A percentile compares a stretch with the other conserved stretches of the same genome.
phyloP scores from a whole-genome alignment of 2,113 vertebrate genomes.

The Mustela lutreola region DNA sequence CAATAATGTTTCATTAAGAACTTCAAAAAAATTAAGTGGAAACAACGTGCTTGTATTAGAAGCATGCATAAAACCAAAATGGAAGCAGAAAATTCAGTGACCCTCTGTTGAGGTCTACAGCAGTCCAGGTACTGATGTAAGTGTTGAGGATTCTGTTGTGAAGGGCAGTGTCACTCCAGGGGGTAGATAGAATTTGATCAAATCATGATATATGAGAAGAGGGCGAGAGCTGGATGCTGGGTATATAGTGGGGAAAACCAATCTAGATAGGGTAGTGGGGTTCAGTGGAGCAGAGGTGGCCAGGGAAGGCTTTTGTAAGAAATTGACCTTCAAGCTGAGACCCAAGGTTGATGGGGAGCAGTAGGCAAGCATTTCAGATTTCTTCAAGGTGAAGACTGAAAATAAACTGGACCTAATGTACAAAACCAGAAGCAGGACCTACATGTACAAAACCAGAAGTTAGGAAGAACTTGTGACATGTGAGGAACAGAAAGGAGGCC shows the following conservation, averaged over 20 bases:
- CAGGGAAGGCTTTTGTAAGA: not conserved
- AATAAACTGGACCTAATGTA: not conserved
- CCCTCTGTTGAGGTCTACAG: not conserved
- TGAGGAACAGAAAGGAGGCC: not conserved
- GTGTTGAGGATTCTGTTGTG: not conserved
- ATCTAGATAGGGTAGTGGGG: no score
- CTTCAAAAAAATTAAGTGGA: not conserved
- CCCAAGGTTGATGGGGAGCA: not conserved
- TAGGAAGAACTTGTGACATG: not conserved
- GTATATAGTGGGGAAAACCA: not conserved
- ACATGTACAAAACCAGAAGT: not conserved
- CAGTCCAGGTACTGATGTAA: not conserved
- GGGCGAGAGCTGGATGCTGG: not conserved
- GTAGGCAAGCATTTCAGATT: not conserved
- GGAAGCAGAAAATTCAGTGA: slow-evolving; percentile 14
- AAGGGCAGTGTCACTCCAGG: slow-evolving; percentile 48
- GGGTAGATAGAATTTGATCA: slow-evolving; percentile 36
- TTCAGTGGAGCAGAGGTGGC: not conserved
- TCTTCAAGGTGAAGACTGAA: not conserved
- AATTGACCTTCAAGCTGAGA: not conserved
- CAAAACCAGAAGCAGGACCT: not conserved
- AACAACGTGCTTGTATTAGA: not conserved
- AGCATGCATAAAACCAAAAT: not conserved
- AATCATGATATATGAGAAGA: slow-evolving; percentile 47
- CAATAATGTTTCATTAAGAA: not conserved